phyloP scores from a whole-genome alignment of 2,888 invertebrate genomes.

The Lasioglossum villosulum region DNA sequence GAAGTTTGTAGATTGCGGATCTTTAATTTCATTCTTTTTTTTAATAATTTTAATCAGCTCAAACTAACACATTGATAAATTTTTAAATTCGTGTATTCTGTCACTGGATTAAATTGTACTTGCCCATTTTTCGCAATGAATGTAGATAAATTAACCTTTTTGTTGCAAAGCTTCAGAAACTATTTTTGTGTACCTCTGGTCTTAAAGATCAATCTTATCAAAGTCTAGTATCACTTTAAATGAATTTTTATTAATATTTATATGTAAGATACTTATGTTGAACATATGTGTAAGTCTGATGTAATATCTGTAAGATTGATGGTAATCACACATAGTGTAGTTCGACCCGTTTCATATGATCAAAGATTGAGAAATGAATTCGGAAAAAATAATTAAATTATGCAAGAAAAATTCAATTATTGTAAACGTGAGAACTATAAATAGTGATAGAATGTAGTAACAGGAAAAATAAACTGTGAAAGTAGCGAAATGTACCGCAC shows the following conservation, averaged over 20 bases:
- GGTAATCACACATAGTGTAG: background rate
- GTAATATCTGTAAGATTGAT: background rate
- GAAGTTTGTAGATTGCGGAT: background rate
- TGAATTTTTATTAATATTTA: background rate
- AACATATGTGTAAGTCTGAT: too few species aligned
- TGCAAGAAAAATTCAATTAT: background rate
- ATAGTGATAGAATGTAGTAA: background rate
- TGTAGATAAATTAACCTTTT: background rate
- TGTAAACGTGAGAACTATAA: background rate
- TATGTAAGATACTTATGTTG: too few species aligned
- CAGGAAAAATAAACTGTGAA: background rate
- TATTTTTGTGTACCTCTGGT: background rate
- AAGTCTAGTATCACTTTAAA: background rate
- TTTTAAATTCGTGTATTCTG: background rate
- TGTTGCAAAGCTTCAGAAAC: background rate
- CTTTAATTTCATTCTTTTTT: background rate
- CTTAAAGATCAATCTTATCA: background rate
- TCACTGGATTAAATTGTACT: background rate
- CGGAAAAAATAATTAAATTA: background rate
- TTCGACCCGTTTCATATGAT: background rate
- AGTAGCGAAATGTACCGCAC: background rate
- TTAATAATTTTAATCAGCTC: background rate
- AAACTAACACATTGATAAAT: background rate
- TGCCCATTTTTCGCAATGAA: background rate
- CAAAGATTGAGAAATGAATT: background rate